These are phyloP conservation scores for Pyrocoelia pectoralis DNA, from an alignment of 2,888 invertebrate species.

Conservation along the genomic window DNA sequence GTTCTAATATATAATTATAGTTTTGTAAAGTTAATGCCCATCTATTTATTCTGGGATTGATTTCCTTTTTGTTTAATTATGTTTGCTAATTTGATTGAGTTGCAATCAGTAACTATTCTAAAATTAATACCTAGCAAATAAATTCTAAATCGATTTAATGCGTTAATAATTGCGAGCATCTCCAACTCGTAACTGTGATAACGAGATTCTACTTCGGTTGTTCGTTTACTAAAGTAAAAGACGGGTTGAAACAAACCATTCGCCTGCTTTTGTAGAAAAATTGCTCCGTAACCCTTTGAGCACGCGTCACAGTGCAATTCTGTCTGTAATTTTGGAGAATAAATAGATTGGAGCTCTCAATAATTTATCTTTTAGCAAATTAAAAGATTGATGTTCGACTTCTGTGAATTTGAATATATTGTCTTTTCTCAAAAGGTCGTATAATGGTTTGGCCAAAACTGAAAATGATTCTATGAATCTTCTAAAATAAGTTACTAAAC, in stretches of 20 bases:
- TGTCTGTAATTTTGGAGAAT: slow-evolving; percentile 46
- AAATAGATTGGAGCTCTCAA: slow-evolving; percentile 45
- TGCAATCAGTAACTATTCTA: slow-evolving; percentile 48
- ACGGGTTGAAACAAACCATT: slow-evolving; percentile 46
- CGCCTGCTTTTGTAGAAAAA: slow-evolving; percentile 48
- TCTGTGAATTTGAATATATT: slow-evolving; percentile 32
- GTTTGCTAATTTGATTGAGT: slow-evolving; percentile 43
- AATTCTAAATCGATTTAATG: slow-evolving; percentile 44
- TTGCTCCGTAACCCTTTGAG: slow-evolving; percentile 47
- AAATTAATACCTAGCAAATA: slow-evolving; percentile 47
- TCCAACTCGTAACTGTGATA: slow-evolving; percentile 52
- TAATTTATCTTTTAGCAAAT: slow-evolving; percentile 6
- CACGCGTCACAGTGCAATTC: slow-evolving; percentile 53
- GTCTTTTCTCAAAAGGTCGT: slow-evolving; percentile 37
- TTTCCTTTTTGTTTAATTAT: slow-evolving; percentile 46
- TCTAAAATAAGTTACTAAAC: slow-evolving; percentile 44
- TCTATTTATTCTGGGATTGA: slow-evolving; percentile 46
- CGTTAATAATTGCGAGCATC: slow-evolving; percentile 43
- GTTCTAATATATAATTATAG: slow-evolving; percentile 14
- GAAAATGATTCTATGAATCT: slow-evolving; percentile 44
- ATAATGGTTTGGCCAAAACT: slow-evolving; percentile 38
- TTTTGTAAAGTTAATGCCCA: slow-evolving; percentile 43
- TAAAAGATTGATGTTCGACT: background rate
- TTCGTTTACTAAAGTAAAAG: slow-evolving; percentile 49
- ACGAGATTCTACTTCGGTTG: slow-evolving; percentile 43